Evolutionary conservation across 2,113 vertebrate species (phyloP).

Genomic region (Coptodon bakossiorum): DNA sequence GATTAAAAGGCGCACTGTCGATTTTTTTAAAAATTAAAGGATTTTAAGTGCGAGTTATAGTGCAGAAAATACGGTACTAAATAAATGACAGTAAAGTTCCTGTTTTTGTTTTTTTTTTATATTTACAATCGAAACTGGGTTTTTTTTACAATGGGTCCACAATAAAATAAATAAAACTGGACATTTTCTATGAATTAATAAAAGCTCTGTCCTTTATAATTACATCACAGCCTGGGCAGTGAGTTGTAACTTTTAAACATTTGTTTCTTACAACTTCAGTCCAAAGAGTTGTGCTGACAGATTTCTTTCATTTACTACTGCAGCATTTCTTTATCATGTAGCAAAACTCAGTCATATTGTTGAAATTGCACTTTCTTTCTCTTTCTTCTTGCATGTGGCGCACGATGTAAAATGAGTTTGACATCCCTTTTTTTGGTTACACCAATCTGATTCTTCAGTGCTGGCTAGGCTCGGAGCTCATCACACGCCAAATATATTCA

Average conservation of each 20-base stretch:
- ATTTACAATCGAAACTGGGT: neutral
- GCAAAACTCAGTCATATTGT: neutral
- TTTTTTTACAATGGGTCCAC: fast-evolving
- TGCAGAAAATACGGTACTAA: neutral
- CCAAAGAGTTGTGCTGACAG: neutral
- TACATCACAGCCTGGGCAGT: neutral
- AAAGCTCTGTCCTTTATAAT: neutral
- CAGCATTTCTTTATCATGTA: neutral
- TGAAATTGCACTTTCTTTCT: neutral
- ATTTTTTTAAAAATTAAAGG: neutral
- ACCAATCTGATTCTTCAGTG: neutral
- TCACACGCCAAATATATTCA: neutral
- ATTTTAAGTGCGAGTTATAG: neutral
- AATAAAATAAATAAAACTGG: neutral
- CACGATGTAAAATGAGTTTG: neutral
- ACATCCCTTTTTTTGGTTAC: neutral
- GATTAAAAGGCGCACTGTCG: neutral
- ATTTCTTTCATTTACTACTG: neutral
- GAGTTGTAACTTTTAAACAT: neutral
- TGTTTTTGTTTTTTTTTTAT: fast-evolving
- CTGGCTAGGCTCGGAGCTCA: neutral
- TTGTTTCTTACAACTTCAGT: neutral
- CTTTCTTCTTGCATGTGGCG: neutral
- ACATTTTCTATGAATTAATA: neutral
- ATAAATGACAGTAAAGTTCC: neutral